Percentiles rank a stretch among this genome's conserved stretches.
phyloP scores from a whole-genome alignment of 2,797 vertebrate genomes.

The Chloroceryle amazona region DNA sequence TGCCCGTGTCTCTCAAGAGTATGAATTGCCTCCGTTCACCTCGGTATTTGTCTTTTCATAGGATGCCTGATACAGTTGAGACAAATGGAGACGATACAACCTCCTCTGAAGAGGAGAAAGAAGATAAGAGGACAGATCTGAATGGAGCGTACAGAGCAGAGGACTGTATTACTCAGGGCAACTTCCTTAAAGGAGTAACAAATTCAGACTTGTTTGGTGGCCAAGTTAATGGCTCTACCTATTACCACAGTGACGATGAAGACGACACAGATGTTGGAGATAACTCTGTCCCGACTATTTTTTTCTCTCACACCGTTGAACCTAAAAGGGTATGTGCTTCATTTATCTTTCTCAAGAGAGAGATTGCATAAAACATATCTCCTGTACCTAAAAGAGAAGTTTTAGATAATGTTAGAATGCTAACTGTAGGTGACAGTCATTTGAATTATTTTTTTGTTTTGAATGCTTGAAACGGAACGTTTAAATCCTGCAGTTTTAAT shows the following conservation, averaged over 20 bases:
- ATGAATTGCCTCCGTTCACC: neutral
- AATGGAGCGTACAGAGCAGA: conserved; percentile 20
- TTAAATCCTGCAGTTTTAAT: neutral
- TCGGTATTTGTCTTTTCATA: conserved; percentile 36
- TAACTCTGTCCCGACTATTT: conserved; percentile 87
- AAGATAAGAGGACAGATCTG: conserved; percentile 68
- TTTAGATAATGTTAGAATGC: neutral
- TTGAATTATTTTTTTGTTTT: neutral
- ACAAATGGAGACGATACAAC: conserved; percentile 85
- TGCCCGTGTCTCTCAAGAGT: neutral
- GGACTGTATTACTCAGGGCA: conserved; percentile 40
- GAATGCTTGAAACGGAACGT: neutral
- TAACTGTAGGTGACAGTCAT: neutral
- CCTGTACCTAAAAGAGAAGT: neutral
- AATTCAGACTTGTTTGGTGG: conserved; percentile 15
- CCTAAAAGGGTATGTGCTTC: conserved; percentile 92
- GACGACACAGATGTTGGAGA: conserved; percentile 75
- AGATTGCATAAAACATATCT: neutral
- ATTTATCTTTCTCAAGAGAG: neutral
- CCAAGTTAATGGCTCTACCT: conserved; percentile 52
- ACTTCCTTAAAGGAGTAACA: neutral
- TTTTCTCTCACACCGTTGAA: conserved; percentile 95
- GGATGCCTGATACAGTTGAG: conserved; percentile 83
- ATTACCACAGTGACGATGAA: conserved; percentile 74
- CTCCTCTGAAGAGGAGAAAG: conserved; percentile 90